Percentiles rank a stretch among this genome's conserved stretches.
Conservation (phyloP, 1,140 invertebrate genomes). For the Meloidogyne exigua region DNA sequence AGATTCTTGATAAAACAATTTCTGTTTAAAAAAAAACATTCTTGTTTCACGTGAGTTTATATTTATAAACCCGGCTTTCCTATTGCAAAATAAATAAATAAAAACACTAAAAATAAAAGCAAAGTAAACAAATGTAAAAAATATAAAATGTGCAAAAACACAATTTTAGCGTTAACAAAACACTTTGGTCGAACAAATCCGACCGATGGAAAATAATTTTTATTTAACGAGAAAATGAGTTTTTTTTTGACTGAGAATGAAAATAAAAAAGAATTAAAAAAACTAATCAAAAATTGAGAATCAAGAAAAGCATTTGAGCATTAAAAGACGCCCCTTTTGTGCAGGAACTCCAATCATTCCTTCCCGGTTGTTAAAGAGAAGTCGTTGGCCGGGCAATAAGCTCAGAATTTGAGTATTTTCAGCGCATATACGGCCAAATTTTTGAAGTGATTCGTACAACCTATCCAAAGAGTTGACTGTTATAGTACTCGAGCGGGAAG, state of each 20-base stretch:
- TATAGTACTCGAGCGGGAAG: conserved; percentile 35
- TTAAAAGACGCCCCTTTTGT: conserved; percentile 27
- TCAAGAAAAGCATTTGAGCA: conserved; percentile 34
- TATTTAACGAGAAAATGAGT: not conserved
- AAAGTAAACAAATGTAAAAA: not conserved
- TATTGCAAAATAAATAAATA: not conserved
- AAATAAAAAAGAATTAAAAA: not conserved
- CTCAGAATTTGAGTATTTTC: conserved; percentile 25
- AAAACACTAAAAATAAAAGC: not conserved
- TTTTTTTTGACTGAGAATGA: not conserved
- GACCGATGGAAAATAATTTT: not conserved
- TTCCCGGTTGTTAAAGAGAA: conserved; percentile 37
- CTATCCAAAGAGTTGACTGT: conserved; percentile 41
- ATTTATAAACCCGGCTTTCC: not conserved
- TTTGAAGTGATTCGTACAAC: conserved; percentile 38
- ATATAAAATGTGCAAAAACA: not conserved
- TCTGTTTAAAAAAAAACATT: not conserved
- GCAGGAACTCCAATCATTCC: conserved; percentile 42
- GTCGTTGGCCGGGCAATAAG: conserved; percentile 38
- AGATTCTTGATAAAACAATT: not conserved
- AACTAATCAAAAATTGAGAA: conserved; percentile 13
- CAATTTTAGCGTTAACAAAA: not conserved
- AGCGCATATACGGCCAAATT: conserved; percentile 41
- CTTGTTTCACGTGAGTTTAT: not conserved
- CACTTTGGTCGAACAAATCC: too few relatives aligned